Evolutionary conservation across 2,888 invertebrate species (phyloP), one percentile per base, ranked within the genome.

Genomic region (Acanthosoma haemorrhoidale): DNA sequence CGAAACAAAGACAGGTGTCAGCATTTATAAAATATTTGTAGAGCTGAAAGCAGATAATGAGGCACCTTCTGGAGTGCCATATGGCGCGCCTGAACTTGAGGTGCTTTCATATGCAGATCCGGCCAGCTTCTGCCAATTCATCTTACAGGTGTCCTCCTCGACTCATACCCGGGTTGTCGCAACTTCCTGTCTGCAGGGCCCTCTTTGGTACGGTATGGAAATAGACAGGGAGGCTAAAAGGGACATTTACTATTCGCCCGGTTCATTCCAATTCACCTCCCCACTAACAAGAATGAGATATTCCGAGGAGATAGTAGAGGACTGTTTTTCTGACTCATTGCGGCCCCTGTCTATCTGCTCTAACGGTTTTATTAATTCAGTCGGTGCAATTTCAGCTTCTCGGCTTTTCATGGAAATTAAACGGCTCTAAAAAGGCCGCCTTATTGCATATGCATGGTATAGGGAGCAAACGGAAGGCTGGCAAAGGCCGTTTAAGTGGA

Each of bases 21-120:
- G 3, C 18, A n/a, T 60, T 60, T 60, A 34, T 60, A 60, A 60
- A 60, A 60, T 36, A 60, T 36, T 60, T 60, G 60, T 36, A 36
- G 36, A 60, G 36, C 36, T 36, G 15, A n/a, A 21, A 32, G 60
- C n/a, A 32, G 60, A 60, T 34, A 60, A 60, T 60, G 60, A 34
- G 60, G 43, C 43, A 8, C 34, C 41, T 41, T 41, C n/a, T n/a
- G 16, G 16, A 13, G n/a, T 13, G 32, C 60, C 60, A 60, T 60
- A 60, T 60, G 60, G 60, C 60, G 34, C 60, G 21, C 43, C 60
- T 21, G n/a, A 5, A 4, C 4, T n/a, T 5, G 5, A 13, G n/a
- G 5, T 6, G 34, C 34, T 60, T 60, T 60, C 60, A 60, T 60
- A 60, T 60, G 60, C 60, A 60, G 60, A 59, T 59, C 18, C 16